These are phyloP conservation scores for Tipula confusa DNA, from an alignment of 2,888 invertebrate species.

Conservation along the genomic window DNA sequence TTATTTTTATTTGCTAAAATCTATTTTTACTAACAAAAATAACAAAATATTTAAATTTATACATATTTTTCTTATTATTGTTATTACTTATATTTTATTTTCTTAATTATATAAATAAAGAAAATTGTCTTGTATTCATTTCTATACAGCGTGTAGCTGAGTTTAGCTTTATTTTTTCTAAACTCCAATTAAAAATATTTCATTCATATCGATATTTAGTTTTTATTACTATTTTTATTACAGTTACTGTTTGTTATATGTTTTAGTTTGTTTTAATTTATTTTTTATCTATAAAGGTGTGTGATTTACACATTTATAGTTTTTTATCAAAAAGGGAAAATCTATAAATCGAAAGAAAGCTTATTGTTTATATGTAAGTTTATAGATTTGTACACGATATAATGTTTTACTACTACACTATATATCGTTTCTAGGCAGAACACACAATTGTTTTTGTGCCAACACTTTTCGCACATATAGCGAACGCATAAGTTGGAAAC, in stretches of 20 bases:
- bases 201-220: background rate
- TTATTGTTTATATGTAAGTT: background rate
- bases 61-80: background rate
- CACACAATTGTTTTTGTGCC: no score
- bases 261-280: background rate
- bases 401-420: no score
- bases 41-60: background rate
- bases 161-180: background rate
- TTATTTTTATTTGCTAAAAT: slow-evolving; percentile 15
- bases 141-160: background rate
- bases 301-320: background rate
- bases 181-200: background rate
- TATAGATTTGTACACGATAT: background rate
- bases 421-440: no score
- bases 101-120: background rate
- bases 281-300: background rate
- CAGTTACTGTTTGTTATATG: background rate
- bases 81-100: no score
- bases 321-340: background rate
- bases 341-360: background rate
- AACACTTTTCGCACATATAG: no score
- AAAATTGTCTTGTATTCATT: background rate
- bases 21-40: background rate
- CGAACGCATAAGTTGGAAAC: no score
- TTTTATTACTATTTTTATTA: background rate